Evolutionary conservation across 2,113 vertebrate genomes (phyloP).

Genomic region (Esox niger): DNA sequence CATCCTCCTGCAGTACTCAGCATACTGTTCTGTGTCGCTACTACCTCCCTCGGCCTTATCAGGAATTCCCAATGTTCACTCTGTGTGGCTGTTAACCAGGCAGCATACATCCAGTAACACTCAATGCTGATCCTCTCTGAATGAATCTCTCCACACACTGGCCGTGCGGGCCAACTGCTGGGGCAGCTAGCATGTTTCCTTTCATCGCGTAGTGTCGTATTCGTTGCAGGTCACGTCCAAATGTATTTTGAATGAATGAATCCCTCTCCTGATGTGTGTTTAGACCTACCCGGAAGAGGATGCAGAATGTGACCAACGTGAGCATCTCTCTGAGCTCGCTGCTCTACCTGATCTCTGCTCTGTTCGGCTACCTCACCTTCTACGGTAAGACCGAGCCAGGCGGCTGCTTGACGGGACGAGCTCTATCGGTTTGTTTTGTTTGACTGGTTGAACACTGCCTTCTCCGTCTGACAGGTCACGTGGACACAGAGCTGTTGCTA

Average conservation of each 20-base stretch:
- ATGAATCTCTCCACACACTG: no score
- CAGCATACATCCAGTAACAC: no score
- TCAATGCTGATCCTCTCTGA: no score
- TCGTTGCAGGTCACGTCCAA: no score
- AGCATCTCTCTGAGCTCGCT: conserved; percentile 85
- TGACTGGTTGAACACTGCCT: not conserved
- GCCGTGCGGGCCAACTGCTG: no score
- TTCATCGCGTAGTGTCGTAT: no score
- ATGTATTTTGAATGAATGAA: no score
- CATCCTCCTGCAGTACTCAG: not conserved
- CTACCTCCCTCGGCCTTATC: not conserved
- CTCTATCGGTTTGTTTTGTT: not conserved
- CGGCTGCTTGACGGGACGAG: not conserved
- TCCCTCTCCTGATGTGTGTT: conserved; percentile 22
- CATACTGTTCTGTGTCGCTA: no score
- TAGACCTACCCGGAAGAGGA: conserved; percentile 87
- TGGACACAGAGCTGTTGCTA: conserved; percentile 84
- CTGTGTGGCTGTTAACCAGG: no score
- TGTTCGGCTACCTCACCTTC: conserved; percentile 98
- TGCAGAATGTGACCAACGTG: conserved; percentile 86
- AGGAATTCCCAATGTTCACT: no score
- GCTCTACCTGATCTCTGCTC: conserved; percentile 84
- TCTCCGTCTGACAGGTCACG: conserved; percentile 72
- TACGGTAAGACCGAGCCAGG: conserved; percentile 78
- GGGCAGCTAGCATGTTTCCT: no score